Evolutionary conservation across 2,797 vertebrate species (phyloP).

Genomic region (Urocyon cinereoargenteus): DNA sequence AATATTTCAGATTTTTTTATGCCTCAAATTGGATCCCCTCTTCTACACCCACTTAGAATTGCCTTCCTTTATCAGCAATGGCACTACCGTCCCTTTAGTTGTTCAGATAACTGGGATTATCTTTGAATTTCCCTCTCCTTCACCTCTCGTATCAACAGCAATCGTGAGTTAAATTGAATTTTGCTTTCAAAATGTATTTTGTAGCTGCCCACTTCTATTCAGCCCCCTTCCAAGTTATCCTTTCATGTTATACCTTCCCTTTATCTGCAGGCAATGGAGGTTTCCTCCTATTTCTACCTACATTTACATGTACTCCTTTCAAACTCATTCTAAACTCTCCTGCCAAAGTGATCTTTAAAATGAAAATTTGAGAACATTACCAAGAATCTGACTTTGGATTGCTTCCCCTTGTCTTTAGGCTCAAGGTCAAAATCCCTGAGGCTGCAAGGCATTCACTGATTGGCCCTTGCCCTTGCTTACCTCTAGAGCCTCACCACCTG

Average conservation of each 20-base stretch:
- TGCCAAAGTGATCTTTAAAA: background rate
- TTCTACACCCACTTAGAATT: background rate
- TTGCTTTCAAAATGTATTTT: constrained; percentile 48
- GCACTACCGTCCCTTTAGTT: background rate
- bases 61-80: background rate
- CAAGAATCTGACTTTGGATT: background rate
- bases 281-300: background rate
- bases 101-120: constrained; percentile 39
- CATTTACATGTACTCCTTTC: background rate
- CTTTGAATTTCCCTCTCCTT: constrained; percentile 9
- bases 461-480: no score
- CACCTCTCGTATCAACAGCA: background rate
- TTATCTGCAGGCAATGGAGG: background rate
- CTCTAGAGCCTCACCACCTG: background rate
- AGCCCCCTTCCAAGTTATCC: background rate
- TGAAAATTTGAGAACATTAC: background rate
- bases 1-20: background rate
- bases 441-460: background rate
- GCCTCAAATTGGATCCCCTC: background rate
- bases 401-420: background rate
- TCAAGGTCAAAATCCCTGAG: background rate
- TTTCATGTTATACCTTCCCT: background rate
- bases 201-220: background rate
- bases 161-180: constrained; percentile 55
- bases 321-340: background rate